A percentile compares a stretch with the other conserved stretches of the same genome.
Conservation (phyloP, 2,797 vertebrate species). For the Gobio occitaniae region DNA sequence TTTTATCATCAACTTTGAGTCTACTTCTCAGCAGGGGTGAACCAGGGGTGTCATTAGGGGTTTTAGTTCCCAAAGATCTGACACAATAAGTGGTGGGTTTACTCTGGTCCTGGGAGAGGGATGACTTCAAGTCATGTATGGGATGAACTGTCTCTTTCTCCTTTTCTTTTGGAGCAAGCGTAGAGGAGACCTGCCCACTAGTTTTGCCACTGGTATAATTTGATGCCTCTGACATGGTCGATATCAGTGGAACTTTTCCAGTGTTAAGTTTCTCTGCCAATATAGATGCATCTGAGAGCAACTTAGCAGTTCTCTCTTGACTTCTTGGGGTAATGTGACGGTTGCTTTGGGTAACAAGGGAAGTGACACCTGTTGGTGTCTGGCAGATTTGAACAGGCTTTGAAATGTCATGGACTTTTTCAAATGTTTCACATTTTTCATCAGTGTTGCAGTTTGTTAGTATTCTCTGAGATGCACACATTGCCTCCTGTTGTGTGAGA, state of each 20-base stretch:
- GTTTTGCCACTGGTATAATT: constrained; percentile 28
- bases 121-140: constrained; percentile 60
- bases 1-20: constrained; percentile 76
- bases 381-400: constrained; percentile 49
- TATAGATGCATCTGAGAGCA: constrained; percentile 43
- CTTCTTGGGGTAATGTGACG: constrained; percentile 42
- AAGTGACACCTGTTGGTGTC: constrained; percentile 43
- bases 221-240: constrained; percentile 38
- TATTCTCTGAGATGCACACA: constrained; percentile 50
- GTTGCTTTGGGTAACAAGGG: constrained; percentile 38
- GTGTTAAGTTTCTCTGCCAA: constrained; percentile 53
- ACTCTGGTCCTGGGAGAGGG: constrained; percentile 69
- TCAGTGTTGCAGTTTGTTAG: constrained; percentile 41
- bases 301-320: constrained; percentile 54
- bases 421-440: constrained; percentile 51
- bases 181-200: constrained; percentile 39
- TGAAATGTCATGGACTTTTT: background rate
- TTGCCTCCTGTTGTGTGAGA: constrained; percentile 26
- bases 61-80: constrained; percentile 54
- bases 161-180: constrained; percentile 64
- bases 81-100: constrained; percentile 60
- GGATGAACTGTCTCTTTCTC: constrained; percentile 70
- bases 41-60: constrained; percentile 68
- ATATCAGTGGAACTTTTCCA: constrained; percentile 31
- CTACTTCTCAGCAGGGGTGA: constrained; percentile 66